phyloP scores from a whole-genome alignment of 2,113 vertebrate species.

The Camelus bactrianus region DNA sequence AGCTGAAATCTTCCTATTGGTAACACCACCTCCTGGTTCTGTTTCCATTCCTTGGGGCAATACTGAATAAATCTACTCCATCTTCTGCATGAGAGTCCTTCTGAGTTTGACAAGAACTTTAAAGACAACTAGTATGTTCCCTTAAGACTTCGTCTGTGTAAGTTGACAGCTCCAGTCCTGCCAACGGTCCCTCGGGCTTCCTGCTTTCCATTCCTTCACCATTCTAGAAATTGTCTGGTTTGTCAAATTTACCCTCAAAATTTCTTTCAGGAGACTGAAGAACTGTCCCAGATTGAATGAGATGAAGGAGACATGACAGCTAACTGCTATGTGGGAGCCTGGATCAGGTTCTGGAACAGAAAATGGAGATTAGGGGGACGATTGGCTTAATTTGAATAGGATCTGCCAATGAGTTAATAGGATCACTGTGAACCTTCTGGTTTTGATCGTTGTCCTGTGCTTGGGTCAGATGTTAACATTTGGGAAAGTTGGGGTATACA shows the following conservation, averaged over 20 bases:
- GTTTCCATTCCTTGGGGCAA: not conserved
- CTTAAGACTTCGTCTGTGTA: not conserved
- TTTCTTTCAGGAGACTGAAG: not conserved
- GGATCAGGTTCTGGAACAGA: not conserved
- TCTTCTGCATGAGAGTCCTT: not conserved
- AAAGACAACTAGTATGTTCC: not conserved
- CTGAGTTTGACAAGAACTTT: not conserved
- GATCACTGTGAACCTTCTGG: not conserved
- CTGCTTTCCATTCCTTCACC: not conserved
- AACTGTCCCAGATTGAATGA: not conserved
- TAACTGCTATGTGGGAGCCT: not conserved
- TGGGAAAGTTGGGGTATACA: not conserved
- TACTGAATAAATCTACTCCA: not conserved
- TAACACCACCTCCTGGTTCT: not conserved
- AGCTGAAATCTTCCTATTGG: not conserved
- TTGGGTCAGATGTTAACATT: not conserved
- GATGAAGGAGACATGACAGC: not conserved
- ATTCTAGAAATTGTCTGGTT: not conserved
- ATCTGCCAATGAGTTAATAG: not conserved
- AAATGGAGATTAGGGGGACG: not conserved
- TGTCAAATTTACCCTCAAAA: not conserved
- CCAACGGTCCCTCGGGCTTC: fast-evolving
- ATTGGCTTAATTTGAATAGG: not conserved
- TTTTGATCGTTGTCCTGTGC: not conserved
- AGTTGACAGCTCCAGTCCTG: not conserved